Evolutionary conservation across 2,888 invertebrate species (phyloP).

Genomic region (Hipparchia semele): DNA sequence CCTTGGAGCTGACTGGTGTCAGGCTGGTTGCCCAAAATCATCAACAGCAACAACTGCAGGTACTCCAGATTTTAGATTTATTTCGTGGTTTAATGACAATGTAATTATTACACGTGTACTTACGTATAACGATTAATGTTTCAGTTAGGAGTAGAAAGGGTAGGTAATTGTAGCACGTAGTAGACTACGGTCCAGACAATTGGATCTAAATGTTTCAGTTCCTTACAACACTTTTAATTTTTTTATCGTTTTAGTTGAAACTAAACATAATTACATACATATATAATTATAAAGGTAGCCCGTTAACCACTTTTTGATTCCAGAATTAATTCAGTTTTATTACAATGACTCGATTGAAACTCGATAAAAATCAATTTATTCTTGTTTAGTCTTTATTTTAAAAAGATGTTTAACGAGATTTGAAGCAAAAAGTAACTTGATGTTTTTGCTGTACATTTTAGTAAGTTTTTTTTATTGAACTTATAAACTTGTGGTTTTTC

Average conservation of each 20-base stretch:
- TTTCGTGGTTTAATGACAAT: not conserved
- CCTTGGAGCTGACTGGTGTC: conserved; percentile 87
- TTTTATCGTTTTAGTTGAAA: too few species aligned
- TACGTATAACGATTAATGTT: too few species aligned
- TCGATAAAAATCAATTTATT: not conserved
- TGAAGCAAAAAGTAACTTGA: not conserved
- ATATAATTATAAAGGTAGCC: too few species aligned
- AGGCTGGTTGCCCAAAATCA: conserved; percentile 81
- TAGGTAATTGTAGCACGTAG: too few species aligned
- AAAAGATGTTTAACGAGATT: not conserved
- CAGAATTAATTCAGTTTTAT: not conserved
- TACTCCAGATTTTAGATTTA: not conserved
- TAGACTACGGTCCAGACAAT: too few species aligned
- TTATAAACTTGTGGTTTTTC: not conserved
- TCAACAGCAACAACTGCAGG: conserved; percentile 53
- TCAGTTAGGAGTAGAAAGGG: too few species aligned
- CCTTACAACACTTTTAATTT: too few species aligned
- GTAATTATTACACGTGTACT: too few species aligned
- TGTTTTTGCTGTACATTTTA: not conserved
- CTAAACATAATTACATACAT: too few species aligned
- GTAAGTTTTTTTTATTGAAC: not conserved
- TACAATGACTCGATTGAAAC: not conserved
- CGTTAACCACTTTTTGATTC: not conserved
- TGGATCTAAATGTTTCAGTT: too few species aligned
- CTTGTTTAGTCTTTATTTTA: not conserved